A percentile compares a stretch with the other conserved stretches of the same genome.
These are phyloP conservation scores for Phaonia tiefii DNA, from an alignment of 2,888 invertebrate species.

Conservation along the genomic window DNA sequence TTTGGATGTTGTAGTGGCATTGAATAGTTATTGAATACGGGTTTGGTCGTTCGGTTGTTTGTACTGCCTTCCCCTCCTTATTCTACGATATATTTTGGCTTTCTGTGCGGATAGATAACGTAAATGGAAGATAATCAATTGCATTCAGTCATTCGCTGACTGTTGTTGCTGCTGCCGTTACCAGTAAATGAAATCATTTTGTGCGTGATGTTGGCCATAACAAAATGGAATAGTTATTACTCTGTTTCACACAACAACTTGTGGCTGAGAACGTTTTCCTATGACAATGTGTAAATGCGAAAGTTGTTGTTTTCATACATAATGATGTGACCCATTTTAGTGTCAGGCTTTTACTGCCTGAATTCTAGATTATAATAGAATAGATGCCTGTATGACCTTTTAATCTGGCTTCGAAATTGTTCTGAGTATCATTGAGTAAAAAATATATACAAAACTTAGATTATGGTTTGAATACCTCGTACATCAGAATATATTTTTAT, in stretches of 20 bases:
- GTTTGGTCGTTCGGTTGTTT: conserved; percentile 51
- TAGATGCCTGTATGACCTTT: too few relatives aligned
- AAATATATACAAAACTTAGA: too few relatives aligned
- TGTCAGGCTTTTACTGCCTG: conserved; percentile 12
- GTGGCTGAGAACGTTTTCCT: conserved; percentile 47
- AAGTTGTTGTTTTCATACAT: conserved; percentile 19
- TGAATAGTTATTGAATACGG: conserved; percentile 62
- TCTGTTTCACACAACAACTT: conserved; percentile 54
- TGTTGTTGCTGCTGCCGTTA: conserved; percentile 30
- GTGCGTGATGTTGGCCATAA: conserved; percentile 57
- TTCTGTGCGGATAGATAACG: conserved; percentile 39
- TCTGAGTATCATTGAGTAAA: too few relatives aligned
- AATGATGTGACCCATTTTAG: conserved; percentile 5
- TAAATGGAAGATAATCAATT: conserved; percentile 61
- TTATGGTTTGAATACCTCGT: too few relatives aligned
- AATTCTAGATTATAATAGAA: conserved; percentile 1
- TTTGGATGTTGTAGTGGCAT: conserved; percentile 22
- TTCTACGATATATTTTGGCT: background rate
- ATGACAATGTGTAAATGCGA: conserved; percentile 41
- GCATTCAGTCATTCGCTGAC: conserved; percentile 46
- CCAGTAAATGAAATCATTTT: conserved; percentile 37
- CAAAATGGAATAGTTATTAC: conserved; percentile 34
- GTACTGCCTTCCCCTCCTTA: conserved; percentile 21
- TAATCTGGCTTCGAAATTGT: too few relatives aligned
- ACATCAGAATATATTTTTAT: too few relatives aligned